Percentiles rank a stretch among this genome's conserved stretches.
Conservation (phyloP, 2,888 invertebrate species). For the Torymus aiolomorphi region DNA sequence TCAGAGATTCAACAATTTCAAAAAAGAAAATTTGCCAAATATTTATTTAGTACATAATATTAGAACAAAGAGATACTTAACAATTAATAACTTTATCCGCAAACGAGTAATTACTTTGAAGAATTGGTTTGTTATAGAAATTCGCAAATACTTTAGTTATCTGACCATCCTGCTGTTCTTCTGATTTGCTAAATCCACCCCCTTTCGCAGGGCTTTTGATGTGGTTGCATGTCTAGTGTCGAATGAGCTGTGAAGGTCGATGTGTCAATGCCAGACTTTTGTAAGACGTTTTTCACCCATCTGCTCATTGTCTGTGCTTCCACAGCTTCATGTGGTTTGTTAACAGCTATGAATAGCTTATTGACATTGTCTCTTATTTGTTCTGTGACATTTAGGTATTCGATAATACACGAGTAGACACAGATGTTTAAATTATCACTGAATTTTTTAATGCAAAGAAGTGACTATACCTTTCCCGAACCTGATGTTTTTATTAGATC, state of each 20-base stretch:
- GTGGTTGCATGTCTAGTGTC: conserved; percentile 22
- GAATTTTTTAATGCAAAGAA: neutral
- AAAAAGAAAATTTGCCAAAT: no score
- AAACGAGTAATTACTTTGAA: no score
- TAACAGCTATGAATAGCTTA: neutral
- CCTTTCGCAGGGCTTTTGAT: no score
- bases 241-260: conserved; percentile 13
- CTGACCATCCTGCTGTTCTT: no score
- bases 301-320: neutral
- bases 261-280: neutral
- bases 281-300: conserved; percentile 3
- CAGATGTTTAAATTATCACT: neutral
- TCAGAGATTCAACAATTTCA: no score
- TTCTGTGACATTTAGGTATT: neutral
- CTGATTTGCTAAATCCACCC: no score
- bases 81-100: no score
- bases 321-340: neutral
- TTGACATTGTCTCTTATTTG: neutral
- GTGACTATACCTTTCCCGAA: neutral
- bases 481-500: conserved; percentile 21
- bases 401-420: neutral
- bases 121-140: no score
- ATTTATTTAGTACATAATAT: no score
- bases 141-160: no score
- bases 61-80: no score